Evolutionary conservation across 2,113 vertebrate genomes (phyloP).

Genomic region (Philantomba maxwellii): DNA sequence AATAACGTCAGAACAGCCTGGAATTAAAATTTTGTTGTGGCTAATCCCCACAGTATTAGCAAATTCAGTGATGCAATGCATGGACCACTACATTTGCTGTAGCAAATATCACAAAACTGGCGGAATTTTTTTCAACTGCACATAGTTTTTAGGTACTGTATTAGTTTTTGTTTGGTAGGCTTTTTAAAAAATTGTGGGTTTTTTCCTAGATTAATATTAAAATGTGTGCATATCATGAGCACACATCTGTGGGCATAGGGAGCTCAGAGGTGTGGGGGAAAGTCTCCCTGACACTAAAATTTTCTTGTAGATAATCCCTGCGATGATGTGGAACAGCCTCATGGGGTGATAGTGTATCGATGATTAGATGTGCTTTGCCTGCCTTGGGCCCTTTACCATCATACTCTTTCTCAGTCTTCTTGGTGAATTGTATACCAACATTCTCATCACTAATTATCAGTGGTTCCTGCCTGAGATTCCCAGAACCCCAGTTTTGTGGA

Average conservation of each 20-base stretch:
- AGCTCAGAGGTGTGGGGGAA: background rate
- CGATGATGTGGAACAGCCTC: background rate
- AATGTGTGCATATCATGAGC: background rate
- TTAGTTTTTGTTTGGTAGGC: slow-evolving; percentile 7
- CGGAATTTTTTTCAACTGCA: background rate
- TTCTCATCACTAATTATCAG: slow-evolving; percentile 21
- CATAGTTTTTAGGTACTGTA: background rate
- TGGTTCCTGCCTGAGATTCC: background rate
- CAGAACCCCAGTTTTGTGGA: background rate
- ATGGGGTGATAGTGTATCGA: background rate
- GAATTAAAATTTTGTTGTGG: slow-evolving; percentile 4
- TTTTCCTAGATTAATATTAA: slow-evolving; percentile 27
- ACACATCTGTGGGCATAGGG: background rate
- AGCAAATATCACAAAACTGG: background rate
- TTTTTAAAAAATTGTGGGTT: slow-evolving; percentile 6
- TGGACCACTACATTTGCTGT: background rate
- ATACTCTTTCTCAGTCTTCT: background rate
- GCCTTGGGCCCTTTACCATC: background rate
- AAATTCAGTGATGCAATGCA: background rate
- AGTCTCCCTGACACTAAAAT: background rate
- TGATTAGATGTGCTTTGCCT: background rate
- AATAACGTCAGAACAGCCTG: slow-evolving; percentile 7
- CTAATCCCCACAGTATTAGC: background rate
- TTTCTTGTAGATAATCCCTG: background rate
- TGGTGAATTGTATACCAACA: background rate